phyloP scores from a whole-genome alignment of 2,113 vertebrate species.

The Recurvirostra avosetta region DNA sequence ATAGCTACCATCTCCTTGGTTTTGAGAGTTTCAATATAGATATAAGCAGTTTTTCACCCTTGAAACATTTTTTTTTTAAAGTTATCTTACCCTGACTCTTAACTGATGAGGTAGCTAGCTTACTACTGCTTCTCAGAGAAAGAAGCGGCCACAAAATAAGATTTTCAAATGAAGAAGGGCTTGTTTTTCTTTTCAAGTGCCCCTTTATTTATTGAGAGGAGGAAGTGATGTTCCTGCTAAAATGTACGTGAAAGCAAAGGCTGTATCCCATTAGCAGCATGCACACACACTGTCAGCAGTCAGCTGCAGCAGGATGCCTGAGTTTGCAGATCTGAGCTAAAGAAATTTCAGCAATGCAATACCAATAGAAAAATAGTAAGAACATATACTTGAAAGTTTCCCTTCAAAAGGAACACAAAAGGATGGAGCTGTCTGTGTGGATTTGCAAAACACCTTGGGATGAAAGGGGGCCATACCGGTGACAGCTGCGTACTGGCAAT shows the following conservation, averaged over 20 bases:
- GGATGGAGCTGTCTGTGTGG: background rate
- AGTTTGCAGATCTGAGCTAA: slow-evolving; percentile 41
- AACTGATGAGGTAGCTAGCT: background rate
- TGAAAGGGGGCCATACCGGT: background rate
- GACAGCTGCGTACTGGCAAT: background rate
- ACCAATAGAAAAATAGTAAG: background rate
- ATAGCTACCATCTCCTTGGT: background rate
- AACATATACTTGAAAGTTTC: background rate
- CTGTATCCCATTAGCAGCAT: background rate
- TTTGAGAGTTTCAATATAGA: background rate
- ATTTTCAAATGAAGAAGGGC: slow-evolving; percentile 7
- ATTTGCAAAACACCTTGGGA: background rate
- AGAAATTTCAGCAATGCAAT: background rate
- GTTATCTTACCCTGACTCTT: background rate
- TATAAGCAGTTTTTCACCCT: background rate
- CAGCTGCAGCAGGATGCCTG: slow-evolving; percentile 35
- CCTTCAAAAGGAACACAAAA: background rate
- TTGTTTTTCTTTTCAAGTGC: slow-evolving; percentile 34
- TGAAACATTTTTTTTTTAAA: background rate
- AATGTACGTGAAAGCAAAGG: slow-evolving; percentile 3
- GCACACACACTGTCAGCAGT: slow-evolving; percentile 12
- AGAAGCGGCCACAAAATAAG: background rate
- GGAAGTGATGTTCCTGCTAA: slow-evolving; percentile 39
- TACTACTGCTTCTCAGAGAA: background rate
- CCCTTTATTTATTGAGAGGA: slow-evolving; percentile 28